Conservation (phyloP, 1,140 invertebrate species). For the Meloidogyne hapla region DNA sequence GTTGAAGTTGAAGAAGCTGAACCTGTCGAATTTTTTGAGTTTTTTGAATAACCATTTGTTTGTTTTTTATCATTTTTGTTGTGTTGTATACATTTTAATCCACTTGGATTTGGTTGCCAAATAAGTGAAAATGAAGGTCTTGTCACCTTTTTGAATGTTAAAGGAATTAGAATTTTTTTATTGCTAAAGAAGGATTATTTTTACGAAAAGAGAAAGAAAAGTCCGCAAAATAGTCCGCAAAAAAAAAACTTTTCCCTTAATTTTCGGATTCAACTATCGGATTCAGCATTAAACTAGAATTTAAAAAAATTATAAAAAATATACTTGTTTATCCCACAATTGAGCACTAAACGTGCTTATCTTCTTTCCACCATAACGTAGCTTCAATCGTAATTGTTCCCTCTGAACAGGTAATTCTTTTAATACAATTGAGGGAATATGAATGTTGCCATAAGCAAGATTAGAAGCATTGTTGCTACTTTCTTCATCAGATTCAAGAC, state of each 20-base stretch:
- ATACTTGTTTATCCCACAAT: conserved; percentile 58
- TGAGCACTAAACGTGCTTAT: conserved; percentile 60
- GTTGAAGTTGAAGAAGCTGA: not conserved
- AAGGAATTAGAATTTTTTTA: no score
- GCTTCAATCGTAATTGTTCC: conserved; percentile 57
- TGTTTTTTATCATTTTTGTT: not conserved
- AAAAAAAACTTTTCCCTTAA: no score
- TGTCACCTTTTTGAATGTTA: conserved; percentile 61
- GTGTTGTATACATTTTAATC: conserved; percentile 3
- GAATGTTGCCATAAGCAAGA: conserved; percentile 60
- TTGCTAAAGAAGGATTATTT: no score
- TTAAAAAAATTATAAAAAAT: not conserved
- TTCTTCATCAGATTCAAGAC: conserved; percentile 58
- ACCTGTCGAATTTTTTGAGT: not conserved
- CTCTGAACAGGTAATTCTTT: conserved; percentile 61
- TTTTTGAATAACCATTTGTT: not conserved
- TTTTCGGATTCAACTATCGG: no score
- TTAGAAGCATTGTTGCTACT: conserved; percentile 7
- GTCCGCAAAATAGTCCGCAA: no score
- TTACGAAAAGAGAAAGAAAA: no score
- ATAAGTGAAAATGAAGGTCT: conserved; percentile 60
- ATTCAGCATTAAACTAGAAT: no score
- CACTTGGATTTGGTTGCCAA: conserved; percentile 59
- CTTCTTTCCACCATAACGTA: conserved; percentile 55
- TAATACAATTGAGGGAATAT: conserved; percentile 62